Evolutionary conservation across 2,797 vertebrate species (phyloP), one percentile per base, ranked within the genome.

Genomic region (Gambelia wislizenii): DNA sequence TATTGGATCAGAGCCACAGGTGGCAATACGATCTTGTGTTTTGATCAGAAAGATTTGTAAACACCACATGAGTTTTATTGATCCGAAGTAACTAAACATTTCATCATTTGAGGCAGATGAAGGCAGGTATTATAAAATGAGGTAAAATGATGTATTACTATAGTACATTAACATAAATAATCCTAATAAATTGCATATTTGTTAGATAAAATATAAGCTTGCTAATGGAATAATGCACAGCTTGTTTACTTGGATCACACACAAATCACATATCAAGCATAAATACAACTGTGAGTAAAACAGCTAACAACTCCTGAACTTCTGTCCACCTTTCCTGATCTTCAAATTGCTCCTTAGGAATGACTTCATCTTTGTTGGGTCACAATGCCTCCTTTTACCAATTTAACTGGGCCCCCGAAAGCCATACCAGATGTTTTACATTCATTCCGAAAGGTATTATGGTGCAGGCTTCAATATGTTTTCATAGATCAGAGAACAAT

Each of bases 141-240:
- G 30, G 81, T 94, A 96, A 96, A 96, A 94, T 92, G 95, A 93
- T 90, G 89, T 87, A 91, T 61, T 83, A n/a, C n/a, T n/a, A n/a
- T n/a, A 87, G 89, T 91, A 93, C 59, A 93, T 95, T 96, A 96
- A 94, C 90, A 94, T 96, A 96, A 96, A 95, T 95, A 92, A 89
- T 92, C 67, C 83, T 94, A 96, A 96, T 96, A 96, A 96, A 95
- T 95, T 92, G 64, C 92, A 93, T 88, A n/a, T 84, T 83, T 90
- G 95, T 95, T 91, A 90, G 92, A 95, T 93, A 92, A 95, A 95
- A 94, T 87, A 91, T 91, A 91, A 94, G 94, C 91, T 54, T 91
- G 85, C 91, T 96, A 95, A 95, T 93, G 93, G 93, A 95, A 94
- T 96, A 95, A 95, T 44, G 91, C 87, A 91, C 89, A 92, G 91